Percentiles rank a stretch among this genome's conserved stretches.
These are phyloP conservation scores for Andrena praecox DNA, from an alignment of 2,888 invertebrate species.

Conservation along the genomic window DNA sequence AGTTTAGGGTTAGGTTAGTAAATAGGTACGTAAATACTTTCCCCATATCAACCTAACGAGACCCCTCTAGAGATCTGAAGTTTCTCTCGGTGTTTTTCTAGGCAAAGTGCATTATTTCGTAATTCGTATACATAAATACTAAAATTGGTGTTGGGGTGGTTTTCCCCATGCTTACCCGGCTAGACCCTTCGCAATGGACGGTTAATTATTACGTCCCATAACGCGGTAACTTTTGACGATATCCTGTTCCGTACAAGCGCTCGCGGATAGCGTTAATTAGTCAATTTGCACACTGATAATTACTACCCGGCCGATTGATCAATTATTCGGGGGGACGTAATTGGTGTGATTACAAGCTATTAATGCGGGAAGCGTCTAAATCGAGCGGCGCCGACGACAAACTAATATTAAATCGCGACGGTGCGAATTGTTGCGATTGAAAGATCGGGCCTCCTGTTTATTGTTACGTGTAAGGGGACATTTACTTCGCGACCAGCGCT, in stretches of 20 bases:
- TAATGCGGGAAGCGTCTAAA: background rate
- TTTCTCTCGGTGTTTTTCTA: no score
- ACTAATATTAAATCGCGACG: background rate
- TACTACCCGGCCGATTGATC: background rate
- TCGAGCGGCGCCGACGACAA: background rate
- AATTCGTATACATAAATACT: no score
- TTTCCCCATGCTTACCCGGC: no score
- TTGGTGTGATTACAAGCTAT: slow-evolving; percentile 12
- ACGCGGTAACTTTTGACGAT: background rate
- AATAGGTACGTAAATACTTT: no score
- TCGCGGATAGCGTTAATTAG: slow-evolving; percentile 5
- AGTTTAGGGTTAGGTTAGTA: no score
- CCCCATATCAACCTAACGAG: no score
- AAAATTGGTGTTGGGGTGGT: no score
- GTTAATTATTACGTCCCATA: background rate
- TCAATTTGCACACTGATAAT: slow-evolving; percentile 9
- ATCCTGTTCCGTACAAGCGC: background rate
- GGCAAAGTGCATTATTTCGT: no score
- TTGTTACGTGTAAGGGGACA: slow-evolving; percentile 65
- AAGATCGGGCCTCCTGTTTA: background rate
- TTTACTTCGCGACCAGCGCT: slow-evolving; percentile 92
- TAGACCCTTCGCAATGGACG: no score
- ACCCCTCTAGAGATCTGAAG: no score
- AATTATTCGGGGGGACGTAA: background rate
- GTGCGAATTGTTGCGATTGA: background rate